Evolutionary conservation across 2,113 vertebrate species (phyloP).

Genomic region (Thymallus thymallus): DNA sequence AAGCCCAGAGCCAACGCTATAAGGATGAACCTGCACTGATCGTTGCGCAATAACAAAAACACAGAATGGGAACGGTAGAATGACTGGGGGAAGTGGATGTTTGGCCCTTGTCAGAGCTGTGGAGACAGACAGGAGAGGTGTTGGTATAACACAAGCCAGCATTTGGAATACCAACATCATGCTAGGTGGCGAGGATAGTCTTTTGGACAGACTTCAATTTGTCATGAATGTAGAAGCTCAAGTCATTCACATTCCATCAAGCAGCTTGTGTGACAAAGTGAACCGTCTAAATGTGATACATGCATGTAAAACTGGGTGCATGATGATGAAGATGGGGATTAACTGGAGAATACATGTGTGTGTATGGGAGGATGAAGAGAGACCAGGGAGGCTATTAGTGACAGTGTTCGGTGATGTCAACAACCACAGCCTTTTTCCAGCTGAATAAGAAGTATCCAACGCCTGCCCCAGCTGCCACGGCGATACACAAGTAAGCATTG

Average conservation of each 20-base stretch:
- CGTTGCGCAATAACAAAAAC: background rate
- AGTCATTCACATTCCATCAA: background rate
- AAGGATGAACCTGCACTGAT: background rate
- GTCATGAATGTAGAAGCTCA: background rate
- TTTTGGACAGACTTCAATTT: background rate
- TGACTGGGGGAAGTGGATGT: background rate
- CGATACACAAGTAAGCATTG: constrained; percentile 95
- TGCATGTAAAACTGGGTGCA: background rate
- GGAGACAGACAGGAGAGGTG: background rate
- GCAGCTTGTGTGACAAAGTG: background rate
- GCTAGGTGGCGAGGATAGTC: background rate
- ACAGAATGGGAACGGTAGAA: background rate
- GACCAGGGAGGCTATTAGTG: constrained; percentile 69
- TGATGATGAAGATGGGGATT: background rate
- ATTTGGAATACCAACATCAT: background rate
- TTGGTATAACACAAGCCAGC: background rate
- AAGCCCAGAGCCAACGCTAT: background rate
- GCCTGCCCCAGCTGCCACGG: constrained; percentile 86
- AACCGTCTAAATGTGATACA: too few species aligned
- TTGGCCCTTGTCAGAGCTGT: background rate
- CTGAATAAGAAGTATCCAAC: constrained; percentile 97
- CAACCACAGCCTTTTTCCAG: constrained; percentile 96
- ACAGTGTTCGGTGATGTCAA: constrained; percentile 98
- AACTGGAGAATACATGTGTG: background rate
- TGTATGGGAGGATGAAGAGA: background rate